Percentiles rank a stretch among this genome's conserved stretches.
These are phyloP conservation scores for Neoascia interrupta DNA, from an alignment of 2,888 invertebrate genomes.

Conservation along the genomic window DNA sequence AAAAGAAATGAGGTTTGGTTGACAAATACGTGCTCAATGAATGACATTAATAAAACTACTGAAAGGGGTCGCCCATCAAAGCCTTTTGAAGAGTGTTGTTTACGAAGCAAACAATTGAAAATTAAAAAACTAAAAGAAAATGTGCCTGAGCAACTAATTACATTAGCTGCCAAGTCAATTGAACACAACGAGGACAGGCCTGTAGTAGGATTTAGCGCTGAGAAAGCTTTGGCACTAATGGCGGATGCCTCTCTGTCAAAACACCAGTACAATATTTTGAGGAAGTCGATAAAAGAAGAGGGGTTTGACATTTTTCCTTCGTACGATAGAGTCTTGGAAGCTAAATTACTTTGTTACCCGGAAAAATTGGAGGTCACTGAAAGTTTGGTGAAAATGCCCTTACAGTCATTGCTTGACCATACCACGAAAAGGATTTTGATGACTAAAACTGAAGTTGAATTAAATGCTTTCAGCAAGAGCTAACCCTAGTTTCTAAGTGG, in stretches of 20 bases:
- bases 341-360: conserved; percentile 3
- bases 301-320: conserved; percentile 8
- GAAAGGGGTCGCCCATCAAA: conserved; percentile 16
- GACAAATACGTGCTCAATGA: too few relatives aligned
- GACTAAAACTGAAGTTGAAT: conserved; percentile 3
- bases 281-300: conserved; percentile 2
- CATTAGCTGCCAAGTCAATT: conserved; percentile 8
- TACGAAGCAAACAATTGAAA: conserved; percentile 14
- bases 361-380: conserved; percentile 8
- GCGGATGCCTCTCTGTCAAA: conserved; percentile 11
- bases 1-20: too few relatives aligned
- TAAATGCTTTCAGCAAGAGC: background rate
- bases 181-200: background rate
- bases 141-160: conserved; percentile 1
- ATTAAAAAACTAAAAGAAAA: conserved; percentile 13
- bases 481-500: background rate
- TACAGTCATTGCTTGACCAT: conserved; percentile 13
- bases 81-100: conserved; percentile 13
- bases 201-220: background rate
- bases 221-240: conserved; percentile 4
- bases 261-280: conserved; percentile 3
- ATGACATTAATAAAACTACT: conserved; percentile 1
- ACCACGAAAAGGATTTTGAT: conserved; percentile 1
- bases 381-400: conserved; percentile 6
- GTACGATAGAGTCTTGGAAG: conserved; percentile 3